Base-by-base conservation (phyloP, 2,888 invertebrate species). In the Notocelia uddmanniana region DNA sequence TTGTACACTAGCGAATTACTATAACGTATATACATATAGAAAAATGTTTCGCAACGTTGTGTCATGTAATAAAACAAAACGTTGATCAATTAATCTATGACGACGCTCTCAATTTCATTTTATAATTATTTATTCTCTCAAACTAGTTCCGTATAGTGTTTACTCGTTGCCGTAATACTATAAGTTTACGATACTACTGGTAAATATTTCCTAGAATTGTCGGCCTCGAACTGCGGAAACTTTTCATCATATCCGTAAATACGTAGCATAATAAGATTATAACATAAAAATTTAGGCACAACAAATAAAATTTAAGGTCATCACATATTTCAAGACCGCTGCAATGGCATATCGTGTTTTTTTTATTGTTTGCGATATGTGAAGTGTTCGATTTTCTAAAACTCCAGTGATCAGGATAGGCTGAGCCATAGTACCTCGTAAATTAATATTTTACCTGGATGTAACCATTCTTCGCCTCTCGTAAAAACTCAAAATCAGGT, bases 201-300 rank as follows among this genome's bases (percentile, higher is more conserved):
- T 54, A 66, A 60, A 54, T 71, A 54, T 71, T 67, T 71, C 66
- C 71, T 21, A 18, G 45, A 54, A 45, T 59, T 41, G 50, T 59
- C 70, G 45, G 45, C 59, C 66, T 60, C 19, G 41, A n/a, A n/a
- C 18, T 2, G 21, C 59, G 66, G 66, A 71, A 71, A 41, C 9
- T 66, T 66, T 66, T 66, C 52, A 54, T 63, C 21, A 45, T 18
- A 70, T 64, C 23, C 45, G 64, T 59, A 70, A 64, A 59, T 37
- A 21, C 31, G 26, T 52, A 45, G 52, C 21, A 64, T 52, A 64
- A 23, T 45, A 52, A 54, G 23, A 54, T 67, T 26, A 48, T 54
- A 52, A 54, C 26, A 54, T 57, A 18, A 18, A 37, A 41, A 70
- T 64, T 48, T 60, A 21, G 37, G 19, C 15, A 23, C 48, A 54